Evolutionary conservation across 2,797 vertebrate genomes (phyloP).

Genomic region (Hipposideros larvatus): DNA sequence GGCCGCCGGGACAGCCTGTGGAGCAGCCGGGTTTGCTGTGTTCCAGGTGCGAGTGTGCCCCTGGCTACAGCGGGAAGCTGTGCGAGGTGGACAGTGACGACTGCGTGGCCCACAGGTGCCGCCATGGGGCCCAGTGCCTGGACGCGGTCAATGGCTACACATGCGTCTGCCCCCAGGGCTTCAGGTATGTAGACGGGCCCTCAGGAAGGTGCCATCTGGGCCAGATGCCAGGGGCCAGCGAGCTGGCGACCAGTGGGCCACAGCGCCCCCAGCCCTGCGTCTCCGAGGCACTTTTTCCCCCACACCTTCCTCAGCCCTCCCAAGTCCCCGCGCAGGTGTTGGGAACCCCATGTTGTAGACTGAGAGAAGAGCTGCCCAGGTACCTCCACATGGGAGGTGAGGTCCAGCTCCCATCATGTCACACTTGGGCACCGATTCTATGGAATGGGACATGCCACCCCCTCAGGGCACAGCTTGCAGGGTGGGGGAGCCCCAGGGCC

Average conservation of each 20-base stretch:
- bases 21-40: background rate
- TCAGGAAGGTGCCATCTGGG: background rate
- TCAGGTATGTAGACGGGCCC: constrained; percentile 90
- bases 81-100: constrained; percentile 95
- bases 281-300: background rate
- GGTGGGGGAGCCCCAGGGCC: background rate
- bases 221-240: background rate
- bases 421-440: rapidly evolving
- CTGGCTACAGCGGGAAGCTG: constrained; percentile 94
- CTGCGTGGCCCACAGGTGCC: constrained; percentile 95
- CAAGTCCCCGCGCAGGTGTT: background rate
- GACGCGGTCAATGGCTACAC: constrained; percentile 96
- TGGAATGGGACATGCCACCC: background rate
- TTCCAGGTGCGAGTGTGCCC: constrained; percentile 95
- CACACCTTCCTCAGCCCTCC: background rate
- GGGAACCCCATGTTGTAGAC: rapidly evolving
- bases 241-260: background rate
- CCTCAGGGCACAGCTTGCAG: background rate
- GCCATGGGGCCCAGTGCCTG: constrained; percentile 94
- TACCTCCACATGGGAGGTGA: background rate
- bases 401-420: background rate
- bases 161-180: constrained; percentile 95
- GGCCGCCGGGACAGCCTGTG: background rate
- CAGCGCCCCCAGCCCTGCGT: background rate
- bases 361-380: background rate